Evolutionary conservation across 2,888 invertebrate genomes (phyloP), one percentile per base, ranked within the genome.

Genomic region (Fragum fragum): DNA sequence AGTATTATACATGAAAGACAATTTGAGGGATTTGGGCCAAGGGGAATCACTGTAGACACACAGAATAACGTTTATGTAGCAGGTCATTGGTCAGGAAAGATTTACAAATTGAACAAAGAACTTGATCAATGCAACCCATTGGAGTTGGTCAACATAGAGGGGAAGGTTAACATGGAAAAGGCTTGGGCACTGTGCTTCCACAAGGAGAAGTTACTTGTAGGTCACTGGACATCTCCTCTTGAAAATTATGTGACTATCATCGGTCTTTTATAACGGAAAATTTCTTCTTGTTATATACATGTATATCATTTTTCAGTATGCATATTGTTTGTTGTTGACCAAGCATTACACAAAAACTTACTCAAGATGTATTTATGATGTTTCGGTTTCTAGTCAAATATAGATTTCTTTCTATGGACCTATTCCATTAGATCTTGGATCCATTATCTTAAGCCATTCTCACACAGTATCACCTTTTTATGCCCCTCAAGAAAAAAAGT

Each of bases 191-290:
- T 57, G 5, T 57, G 57, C n/a, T 57, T 26, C 14, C 26, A 57
- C 57, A 57, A 57, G 5, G 57, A 57, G 11, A 57, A 57, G n/a
- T 57, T 57, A 57, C 3, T 57, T 21, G 57, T 57, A 23, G n/a
- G 57, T 21, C 57, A 57, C 57, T 47, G 47, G 47, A 18, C 47
- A n/a, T 47, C 47, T 47, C 47, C 5, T 5, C 47, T 47, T 47
- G 47, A 47, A 16, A n/a, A 47, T 47, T 47, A 9, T n/a, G 47
- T 47, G 7, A 47, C 47, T 47, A n/a, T 47, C 2, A n/a, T 47
- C 14, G 47, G 47, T 47, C 47, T 47, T 3, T n/a, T 47, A 3
- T 47, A 47, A 36, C 9, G 9, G 32, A 36, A 36, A n/a, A n/a
- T n/a, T n/a, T n/a, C n/a, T n/a, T n/a, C n/a, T n/a, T n/a, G n/a